Evolutionary conservation across 2,113 vertebrate genomes (phyloP), one percentile per base, ranked within the genome.

Genomic region (Columba livia): DNA sequence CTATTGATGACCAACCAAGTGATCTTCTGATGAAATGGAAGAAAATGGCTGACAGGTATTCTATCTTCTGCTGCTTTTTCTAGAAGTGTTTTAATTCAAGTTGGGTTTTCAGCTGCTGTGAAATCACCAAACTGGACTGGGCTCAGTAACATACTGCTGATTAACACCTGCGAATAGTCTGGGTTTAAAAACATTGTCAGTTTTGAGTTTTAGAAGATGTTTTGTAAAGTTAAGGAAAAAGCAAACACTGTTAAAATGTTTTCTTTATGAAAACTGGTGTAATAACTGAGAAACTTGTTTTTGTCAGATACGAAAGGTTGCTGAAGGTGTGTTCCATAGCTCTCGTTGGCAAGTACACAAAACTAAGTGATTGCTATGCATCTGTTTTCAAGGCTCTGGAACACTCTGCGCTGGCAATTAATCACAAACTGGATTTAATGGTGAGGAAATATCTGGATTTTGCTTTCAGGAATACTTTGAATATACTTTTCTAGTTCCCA

Each of bases 371-470:
- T 84, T 98, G 98, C 97, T 98, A 98, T 8, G 96, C 97, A 3
- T 98, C 98, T 8, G 98, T 98, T 90, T 98, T 98, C 94, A 98
- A 98, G 94, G 98, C 98, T 58, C 78, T 98, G 82, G 98, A 98
- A 64, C 98, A 98, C 83, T 98, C 98, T 18, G 98, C 98, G 0
- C 93, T 98, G 97, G 98, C 98, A 88, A 98, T 98, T 93, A 98
- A 98, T 94, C 97, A 98, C 97, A 98, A 98, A 77, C 92, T 98
- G 94, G 97, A 98, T 90, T 97, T 98, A 95, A 98, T 98, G 98
- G 98, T 98, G 90, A 98, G 98, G 36, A 84, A 72, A 10, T n/a
- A 77, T 85, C 57, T 86, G 64, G 23, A 51, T 62, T 95, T 93
- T 83, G 50, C 51, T 83, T 73, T 69, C 47, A 78, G 40, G 38